Conservation (phyloP, 2,797 vertebrate species). For the Cichlasoma orientale region DNA sequence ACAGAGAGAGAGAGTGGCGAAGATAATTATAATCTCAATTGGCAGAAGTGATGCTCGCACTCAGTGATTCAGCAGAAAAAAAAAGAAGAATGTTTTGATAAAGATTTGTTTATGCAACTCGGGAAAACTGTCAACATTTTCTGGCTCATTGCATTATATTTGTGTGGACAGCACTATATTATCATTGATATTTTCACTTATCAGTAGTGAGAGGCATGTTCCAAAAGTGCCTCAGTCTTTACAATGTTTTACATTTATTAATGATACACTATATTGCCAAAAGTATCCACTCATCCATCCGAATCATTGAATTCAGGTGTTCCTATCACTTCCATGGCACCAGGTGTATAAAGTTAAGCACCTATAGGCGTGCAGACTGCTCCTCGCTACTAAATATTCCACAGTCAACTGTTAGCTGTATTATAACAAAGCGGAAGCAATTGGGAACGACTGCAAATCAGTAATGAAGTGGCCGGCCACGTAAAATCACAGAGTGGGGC, state of each 20-base stretch:
- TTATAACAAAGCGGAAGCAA: too few relatives aligned
- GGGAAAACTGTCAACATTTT: neutral
- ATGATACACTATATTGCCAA: too few relatives aligned
- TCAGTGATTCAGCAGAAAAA: neutral
- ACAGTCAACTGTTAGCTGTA: too few relatives aligned
- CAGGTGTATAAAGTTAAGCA: too few relatives aligned
- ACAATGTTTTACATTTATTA: neutral
- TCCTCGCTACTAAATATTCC: too few relatives aligned
- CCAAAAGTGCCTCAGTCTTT: neutral
- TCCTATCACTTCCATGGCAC: too few relatives aligned
- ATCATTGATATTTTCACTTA: neutral
- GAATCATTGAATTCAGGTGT: too few relatives aligned
- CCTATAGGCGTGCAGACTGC: too few relatives aligned
- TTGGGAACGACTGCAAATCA: too few relatives aligned
- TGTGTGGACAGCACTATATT: neutral
- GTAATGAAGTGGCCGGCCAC: too few relatives aligned
- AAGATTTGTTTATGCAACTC: neutral
- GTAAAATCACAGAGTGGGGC: too few relatives aligned
- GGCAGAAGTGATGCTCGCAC: neutral
- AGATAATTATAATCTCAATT: neutral
- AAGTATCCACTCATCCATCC: too few relatives aligned
- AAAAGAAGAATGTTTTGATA: neutral
- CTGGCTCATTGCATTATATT: neutral
- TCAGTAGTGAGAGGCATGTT: neutral
- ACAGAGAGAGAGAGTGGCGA: neutral